Evolutionary conservation across 2,888 invertebrate species (phyloP), one percentile per base, ranked within the genome.

Genomic region (Micoletzkya japonica): DNA sequence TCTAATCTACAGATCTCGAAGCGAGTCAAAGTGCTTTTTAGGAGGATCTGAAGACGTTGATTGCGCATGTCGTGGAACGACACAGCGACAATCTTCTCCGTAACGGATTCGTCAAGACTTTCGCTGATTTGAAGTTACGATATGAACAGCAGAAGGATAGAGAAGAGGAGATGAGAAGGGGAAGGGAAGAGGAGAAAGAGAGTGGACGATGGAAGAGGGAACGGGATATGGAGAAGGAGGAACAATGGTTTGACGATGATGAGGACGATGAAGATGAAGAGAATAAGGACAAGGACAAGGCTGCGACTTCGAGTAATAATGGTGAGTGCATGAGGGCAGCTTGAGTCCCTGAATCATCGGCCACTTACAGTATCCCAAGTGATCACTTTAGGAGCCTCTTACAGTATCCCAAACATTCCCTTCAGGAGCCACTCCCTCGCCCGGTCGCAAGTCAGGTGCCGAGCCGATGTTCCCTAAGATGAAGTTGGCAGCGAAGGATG

Each of bases 51-150:
- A 86, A 86, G 73, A 83, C 87, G 44, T 81, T 89, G 72, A 86
- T 87, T 72, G 91, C 92, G 73, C 94, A 98, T 87, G 92, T 97
- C 78, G 93, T 96, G 80, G 96, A 97, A 88, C 94, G 92, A 87
- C 97, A 94, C 87, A 93, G 93, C 82, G 93, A 94, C 88, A 91
- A 92, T 82, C 89, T 99, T 86, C 94, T 95, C 86, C 91, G 92
- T 86, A 92, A 97, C 83, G 92, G 93, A 87, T 99, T 99, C 89
- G 97, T 98, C 85, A 94, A 95, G 89, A 97, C 97, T 44, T 99
- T 99, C 88, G 39, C 37, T 44, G 64, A 66, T 3, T 54, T 66
- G 54, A 44, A 70, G 54, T 2, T 37, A 24, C 72, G 78, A 20
- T 77, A 79, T 58, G 77, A 78, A 32, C 74, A 78, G 70, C 72